These are phyloP conservation scores for Bufotes viridis DNA, from an alignment of 2,797 vertebrate genomes.

Conservation along the genomic window DNA sequence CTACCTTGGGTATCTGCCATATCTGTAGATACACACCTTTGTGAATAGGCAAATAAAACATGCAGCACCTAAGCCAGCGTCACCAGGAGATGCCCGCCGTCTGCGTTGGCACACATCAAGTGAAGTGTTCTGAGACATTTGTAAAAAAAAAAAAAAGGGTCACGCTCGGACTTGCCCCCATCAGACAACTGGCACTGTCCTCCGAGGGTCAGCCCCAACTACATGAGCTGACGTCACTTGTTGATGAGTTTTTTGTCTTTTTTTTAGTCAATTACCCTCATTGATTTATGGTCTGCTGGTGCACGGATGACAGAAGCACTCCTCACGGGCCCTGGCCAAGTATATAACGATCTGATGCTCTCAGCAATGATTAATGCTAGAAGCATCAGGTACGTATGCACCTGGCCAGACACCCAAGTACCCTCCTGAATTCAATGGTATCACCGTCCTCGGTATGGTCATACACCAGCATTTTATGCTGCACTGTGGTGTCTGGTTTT, in stretches of 20 bases:
- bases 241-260: neutral
- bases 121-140: neutral
- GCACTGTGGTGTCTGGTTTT: too few species aligned
- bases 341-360: too few species aligned
- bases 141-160: neutral
- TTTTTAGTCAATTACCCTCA: too few species aligned
- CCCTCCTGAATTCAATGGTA: too few species aligned
- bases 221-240: neutral
- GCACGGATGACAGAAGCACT: too few species aligned
- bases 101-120: neutral
- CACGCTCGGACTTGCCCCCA: neutral
- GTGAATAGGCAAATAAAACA: neutral
- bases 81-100: neutral
- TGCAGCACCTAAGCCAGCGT: neutral
- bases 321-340: too few species aligned
- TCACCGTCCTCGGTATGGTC: too few species aligned
- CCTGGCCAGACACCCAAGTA: too few species aligned
- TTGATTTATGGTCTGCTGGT: too few species aligned
- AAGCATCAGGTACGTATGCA: too few species aligned
- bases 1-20: neutral
- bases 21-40: conserved; percentile 5
- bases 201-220: neutral
- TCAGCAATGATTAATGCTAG: too few species aligned
- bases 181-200: neutral
- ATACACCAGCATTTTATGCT: too few species aligned